Percentiles rank a stretch among this genome's conserved stretches.
Conservation (phyloP, 2,113 vertebrate species). For the Connochaetes taurinus region DNA sequence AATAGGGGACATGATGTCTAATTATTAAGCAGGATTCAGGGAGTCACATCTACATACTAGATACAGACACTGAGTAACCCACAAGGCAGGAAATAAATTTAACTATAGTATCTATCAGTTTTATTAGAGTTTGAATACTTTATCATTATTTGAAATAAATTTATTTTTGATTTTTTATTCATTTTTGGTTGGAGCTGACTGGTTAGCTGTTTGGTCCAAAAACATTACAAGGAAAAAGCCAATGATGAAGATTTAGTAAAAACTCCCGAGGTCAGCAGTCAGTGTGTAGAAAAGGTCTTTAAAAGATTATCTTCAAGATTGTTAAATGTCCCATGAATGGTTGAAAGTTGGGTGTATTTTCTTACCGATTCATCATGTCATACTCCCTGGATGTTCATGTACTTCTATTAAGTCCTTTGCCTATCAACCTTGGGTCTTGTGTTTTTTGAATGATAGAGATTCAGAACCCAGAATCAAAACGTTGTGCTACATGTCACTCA, state of each 20-base stretch:
- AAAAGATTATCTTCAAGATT: background rate
- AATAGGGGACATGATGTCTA: background rate
- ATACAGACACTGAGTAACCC: background rate
- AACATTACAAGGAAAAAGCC: background rate
- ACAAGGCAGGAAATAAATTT: background rate
- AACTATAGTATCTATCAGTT: background rate
- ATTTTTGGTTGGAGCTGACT: background rate
- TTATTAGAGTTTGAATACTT: background rate
- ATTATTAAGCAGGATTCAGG: background rate
- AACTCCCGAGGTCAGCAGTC: background rate
- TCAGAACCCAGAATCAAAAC: background rate
- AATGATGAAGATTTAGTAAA: background rate
- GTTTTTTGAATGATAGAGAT: background rate
- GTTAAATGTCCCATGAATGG: background rate
- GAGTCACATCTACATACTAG: background rate
- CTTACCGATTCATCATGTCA: background rate
- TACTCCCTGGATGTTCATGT: background rate
- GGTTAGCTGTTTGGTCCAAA: background rate
- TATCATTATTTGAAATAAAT: background rate
- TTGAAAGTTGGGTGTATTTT: background rate
- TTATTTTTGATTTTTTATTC: background rate
- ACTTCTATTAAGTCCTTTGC: background rate
- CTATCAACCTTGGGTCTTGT: background rate
- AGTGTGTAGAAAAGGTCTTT: background rate
- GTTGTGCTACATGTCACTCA: background rate